Evolutionary conservation across 2,888 invertebrate genomes (phyloP).

Genomic region (Drosophila kokeensis): DNA sequence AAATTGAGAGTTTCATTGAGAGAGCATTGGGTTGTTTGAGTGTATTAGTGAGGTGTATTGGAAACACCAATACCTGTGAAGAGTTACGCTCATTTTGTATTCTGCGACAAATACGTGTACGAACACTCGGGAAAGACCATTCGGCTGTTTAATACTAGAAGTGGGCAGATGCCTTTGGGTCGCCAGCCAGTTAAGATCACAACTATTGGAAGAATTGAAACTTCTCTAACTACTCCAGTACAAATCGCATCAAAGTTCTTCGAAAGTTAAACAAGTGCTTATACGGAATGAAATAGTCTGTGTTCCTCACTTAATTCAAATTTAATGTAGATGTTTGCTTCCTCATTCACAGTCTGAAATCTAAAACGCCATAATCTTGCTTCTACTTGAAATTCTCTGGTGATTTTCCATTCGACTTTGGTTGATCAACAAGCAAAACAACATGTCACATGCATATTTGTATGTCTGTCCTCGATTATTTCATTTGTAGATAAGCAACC

Average conservation of each 20-base stretch:
- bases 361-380: conserved; percentile 10
- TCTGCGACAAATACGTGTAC: conserved; percentile 4
- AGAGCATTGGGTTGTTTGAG: conserved; percentile 14
- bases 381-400: conserved; percentile 26
- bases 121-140: background rate
- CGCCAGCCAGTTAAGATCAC: conserved; percentile 17
- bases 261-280: background rate
- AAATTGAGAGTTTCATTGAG: conserved; percentile 24
- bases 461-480: conserved; percentile 1
- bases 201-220: background rate
- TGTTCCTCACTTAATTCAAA: background rate
- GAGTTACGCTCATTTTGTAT: conserved; percentile 3
- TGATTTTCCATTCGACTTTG: conserved; percentile 33
- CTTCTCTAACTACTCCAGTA: too few species aligned
- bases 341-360: background rate
- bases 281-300: conserved; percentile 6
- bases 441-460: conserved; percentile 8
- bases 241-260: background rate
- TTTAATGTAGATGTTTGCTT: background rate
- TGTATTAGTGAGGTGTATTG: conserved; percentile 38
- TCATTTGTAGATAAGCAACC: conserved; percentile 29
- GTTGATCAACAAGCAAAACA: conserved; percentile 24
- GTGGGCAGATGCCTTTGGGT: conserved; percentile 24
- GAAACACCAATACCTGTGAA: conserved; percentile 31
- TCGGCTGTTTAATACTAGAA: background rate